These are phyloP conservation scores for Montipora foliosa DNA, from an alignment of 64 coral and sea anemone species.

Conservation along the genomic window DNA sequence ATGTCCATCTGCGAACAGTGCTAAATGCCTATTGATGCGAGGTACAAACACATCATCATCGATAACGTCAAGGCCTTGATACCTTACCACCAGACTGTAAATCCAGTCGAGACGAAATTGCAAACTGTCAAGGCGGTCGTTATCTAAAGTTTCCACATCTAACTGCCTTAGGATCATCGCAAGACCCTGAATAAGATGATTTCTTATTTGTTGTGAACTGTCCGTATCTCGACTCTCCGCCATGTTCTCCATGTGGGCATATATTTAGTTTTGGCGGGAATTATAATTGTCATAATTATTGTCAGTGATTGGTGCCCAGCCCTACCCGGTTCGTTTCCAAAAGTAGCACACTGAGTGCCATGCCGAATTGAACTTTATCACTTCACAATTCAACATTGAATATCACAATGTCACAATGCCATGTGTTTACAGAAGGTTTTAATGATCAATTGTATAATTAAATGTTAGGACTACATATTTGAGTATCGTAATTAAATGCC, in stretches of 20 bases:
- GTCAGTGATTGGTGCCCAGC: too few relatives aligned
- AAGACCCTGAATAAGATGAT: not conserved
- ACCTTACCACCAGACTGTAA: not conserved
- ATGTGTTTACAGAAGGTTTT: not conserved
- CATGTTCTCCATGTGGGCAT: too few relatives aligned
- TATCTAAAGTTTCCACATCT: slow-evolving; percentile 6
- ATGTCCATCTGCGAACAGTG: too few relatives aligned
- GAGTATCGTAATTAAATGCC: not conserved
- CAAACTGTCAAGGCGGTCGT: slow-evolving; percentile 20
- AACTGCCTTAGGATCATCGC: not conserved
- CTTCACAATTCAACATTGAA: too few relatives aligned
- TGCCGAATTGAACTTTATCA: too few relatives aligned
- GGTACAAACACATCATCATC: not conserved
- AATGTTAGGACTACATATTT: slow-evolving; percentile 1
- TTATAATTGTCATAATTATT: too few relatives aligned
- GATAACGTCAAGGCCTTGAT: slow-evolving; percentile 1
- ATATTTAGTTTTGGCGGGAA: too few relatives aligned
- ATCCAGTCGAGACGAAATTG: slow-evolving; percentile 20
- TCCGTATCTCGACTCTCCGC: too few relatives aligned
- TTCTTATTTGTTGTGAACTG: too few relatives aligned
- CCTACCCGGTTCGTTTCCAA: too few relatives aligned
- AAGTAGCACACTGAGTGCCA: too few relatives aligned
- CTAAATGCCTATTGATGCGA: too few relatives aligned
- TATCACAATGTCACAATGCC: not conserved
- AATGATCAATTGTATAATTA: not conserved